Percentiles rank a stretch among this genome's conserved stretches.
Evolutionary conservation across 30 jellyfish, hydroid and myxozoan species (phyloP).

Genomic region (Calvadosia cruxmelitensis): DNA sequence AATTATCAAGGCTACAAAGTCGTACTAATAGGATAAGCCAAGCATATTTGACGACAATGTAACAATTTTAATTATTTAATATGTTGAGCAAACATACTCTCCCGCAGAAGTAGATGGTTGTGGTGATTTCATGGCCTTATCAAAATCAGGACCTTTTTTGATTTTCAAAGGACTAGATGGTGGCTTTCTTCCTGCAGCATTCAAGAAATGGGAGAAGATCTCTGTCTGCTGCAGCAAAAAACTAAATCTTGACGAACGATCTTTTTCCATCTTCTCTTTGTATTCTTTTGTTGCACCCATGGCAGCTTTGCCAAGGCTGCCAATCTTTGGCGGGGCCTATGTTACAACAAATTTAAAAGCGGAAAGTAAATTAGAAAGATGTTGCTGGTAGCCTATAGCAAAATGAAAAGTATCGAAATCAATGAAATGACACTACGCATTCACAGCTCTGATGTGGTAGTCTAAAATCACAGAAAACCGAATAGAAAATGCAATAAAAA

Average conservation of each 20-base stretch:
- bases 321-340: not conserved
- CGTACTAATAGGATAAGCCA: too few relatives aligned
- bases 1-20: too few relatives aligned
- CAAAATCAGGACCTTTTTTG: slow-evolving; percentile 84
- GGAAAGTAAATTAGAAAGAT: too few relatives aligned
- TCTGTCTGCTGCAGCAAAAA: slow-evolving; percentile 79
- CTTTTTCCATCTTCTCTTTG: slow-evolving; percentile 83
- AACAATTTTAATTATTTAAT: too few relatives aligned
- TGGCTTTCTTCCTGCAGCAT: slow-evolving; percentile 87
- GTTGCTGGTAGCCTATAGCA: too few relatives aligned
- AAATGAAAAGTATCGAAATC: too few relatives aligned
- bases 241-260: slow-evolving; percentile 80
- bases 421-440: too few relatives aligned
- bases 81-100: too few relatives aligned
- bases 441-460: too few relatives aligned
- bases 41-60: too few relatives aligned
- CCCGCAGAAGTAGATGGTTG: not conserved
- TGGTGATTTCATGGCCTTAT: slow-evolving; percentile 12
- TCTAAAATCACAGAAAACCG: too few relatives aligned
- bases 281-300: slow-evolving; percentile 53
- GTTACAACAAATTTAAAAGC: too few relatives aligned
- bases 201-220: slow-evolving; percentile 78
- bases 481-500: not conserved
- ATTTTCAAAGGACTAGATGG: slow-evolving; percentile 91
- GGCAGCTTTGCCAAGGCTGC: not conserved